Conservation (phyloP, 53 echinoderm and acorn worm genomes). For the Luidia sarsii region DNA sequence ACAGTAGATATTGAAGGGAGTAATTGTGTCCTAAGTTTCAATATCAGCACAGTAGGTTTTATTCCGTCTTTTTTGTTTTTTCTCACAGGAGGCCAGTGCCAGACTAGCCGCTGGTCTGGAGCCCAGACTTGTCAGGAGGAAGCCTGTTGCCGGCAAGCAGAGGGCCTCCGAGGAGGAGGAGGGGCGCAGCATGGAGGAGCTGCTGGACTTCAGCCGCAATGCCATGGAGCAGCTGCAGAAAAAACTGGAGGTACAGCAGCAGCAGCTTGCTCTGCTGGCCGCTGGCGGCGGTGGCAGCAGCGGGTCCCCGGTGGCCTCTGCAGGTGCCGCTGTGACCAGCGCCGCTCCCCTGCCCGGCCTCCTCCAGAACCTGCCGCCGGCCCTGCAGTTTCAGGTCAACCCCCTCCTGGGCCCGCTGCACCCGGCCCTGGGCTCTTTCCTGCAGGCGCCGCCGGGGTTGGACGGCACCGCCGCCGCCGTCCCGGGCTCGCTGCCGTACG, state of each 20-base stretch:
- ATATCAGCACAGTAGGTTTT: not conserved
- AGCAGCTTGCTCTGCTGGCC: constrained; percentile 8
- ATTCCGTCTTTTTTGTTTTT: not conserved
- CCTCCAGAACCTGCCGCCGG: not conserved
- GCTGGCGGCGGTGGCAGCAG: not conserved
- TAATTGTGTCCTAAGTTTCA: not conserved
- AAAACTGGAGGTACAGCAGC: constrained; percentile 43
- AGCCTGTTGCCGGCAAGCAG: too few relatives aligned
- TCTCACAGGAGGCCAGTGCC: not conserved
- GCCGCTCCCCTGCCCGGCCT: not conserved
- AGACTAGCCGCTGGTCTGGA: not conserved
- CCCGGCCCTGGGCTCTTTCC: constrained; percentile 12
- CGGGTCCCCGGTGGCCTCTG: not conserved
- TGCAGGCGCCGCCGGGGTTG: constrained; percentile 22
- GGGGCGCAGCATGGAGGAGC: constrained; percentile 34
- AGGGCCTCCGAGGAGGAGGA: not conserved
- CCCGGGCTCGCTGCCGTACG: constrained; percentile 19
- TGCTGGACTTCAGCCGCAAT: constrained; percentile 25
- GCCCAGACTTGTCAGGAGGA: not conserved
- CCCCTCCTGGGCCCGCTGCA: constrained; percentile 15
- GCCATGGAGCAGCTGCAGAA: constrained; percentile 46
- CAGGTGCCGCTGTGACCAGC: not conserved
- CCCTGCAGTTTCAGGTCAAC: constrained; percentile 22
- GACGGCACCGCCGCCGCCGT: not conserved
- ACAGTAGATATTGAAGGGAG: too few relatives aligned